Evolutionary conservation across 1,140 invertebrate species (phyloP).

Genomic region (Lepidurus apus): DNA sequence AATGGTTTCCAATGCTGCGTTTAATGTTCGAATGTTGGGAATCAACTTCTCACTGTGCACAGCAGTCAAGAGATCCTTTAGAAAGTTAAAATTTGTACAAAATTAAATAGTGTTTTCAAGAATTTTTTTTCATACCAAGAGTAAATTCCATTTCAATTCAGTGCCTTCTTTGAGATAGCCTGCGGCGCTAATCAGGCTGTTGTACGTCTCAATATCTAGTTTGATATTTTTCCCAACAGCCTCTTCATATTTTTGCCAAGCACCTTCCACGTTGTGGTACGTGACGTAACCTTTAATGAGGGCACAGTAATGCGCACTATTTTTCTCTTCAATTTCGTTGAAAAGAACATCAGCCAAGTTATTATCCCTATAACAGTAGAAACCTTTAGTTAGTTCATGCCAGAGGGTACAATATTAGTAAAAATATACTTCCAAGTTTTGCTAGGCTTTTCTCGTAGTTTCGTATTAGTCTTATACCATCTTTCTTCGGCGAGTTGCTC

Average conservation of each 20-base stretch:
- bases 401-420: conserved; percentile 5
- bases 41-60: conserved; percentile 55
- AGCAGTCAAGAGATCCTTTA: conserved; percentile 50
- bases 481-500: conserved; percentile 69
- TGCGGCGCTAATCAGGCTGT: conserved; percentile 58
- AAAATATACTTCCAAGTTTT: conserved; percentile 66
- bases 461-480: conserved; percentile 58
- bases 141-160: conserved; percentile 56
- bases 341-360: conserved; percentile 63
- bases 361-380: conserved; percentile 52
- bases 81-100: conserved; percentile 33
- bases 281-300: conserved; percentile 69
- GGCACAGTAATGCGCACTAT: conserved; percentile 48
- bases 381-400: conserved; percentile 23
- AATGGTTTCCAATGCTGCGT: conserved; percentile 57
- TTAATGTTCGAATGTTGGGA: conserved; percentile 70
- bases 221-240: not conserved
- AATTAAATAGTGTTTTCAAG: not conserved
- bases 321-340: conserved; percentile 45
- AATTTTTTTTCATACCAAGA: conserved; percentile 44
- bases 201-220: conserved; percentile 55
- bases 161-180: conserved; percentile 56
- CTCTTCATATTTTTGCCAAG: conserved; percentile 29
- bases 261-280: conserved; percentile 52
- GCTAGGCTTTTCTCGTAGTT: conserved; percentile 49